These are phyloP conservation scores for Lordiphosa andalusiaca DNA, from an alignment of 2,888 invertebrate species.

Conservation along the genomic window DNA sequence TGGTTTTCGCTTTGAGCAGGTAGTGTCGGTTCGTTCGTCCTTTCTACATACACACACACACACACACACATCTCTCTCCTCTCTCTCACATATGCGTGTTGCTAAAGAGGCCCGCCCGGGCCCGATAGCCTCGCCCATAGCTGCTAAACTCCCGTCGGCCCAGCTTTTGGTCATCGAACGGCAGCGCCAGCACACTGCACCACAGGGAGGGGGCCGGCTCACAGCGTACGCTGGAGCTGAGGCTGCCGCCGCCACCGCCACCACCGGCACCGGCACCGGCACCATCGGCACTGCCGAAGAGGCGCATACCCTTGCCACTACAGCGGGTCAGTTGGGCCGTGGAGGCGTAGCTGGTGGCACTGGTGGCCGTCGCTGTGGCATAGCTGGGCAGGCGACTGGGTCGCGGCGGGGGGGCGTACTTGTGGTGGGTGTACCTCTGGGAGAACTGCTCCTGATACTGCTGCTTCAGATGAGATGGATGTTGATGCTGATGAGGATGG, in stretches of 20 bases:
- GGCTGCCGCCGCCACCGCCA: conserved; percentile 43
- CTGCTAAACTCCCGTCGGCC: conserved; percentile 88
- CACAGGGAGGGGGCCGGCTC: conserved; percentile 87
- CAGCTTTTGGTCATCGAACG: conserved; percentile 95
- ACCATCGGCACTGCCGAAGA: conserved; percentile 32
- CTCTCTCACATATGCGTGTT: conserved; percentile 82
- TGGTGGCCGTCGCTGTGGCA: conserved; percentile 65
- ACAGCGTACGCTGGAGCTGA: conserved; percentile 59
- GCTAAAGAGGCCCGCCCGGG: conserved; percentile 94
- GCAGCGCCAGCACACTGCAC: conserved; percentile 94
- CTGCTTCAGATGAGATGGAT: conserved; percentile 12
- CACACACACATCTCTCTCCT: conserved; percentile 3
- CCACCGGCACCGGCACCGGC: no score
- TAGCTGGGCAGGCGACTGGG: conserved; percentile 58
- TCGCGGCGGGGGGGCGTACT: conserved; percentile 17
- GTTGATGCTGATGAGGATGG: conserved; percentile 16
- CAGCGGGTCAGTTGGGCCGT: conserved; percentile 61
- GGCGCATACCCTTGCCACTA: conserved; percentile 34
- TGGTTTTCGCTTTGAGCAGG: conserved; percentile 9
- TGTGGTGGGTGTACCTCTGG: conserved; percentile 11
- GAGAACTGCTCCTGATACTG: conserved; percentile 3
- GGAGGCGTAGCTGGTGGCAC: conserved; percentile 66
- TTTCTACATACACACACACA: conserved; percentile 16
- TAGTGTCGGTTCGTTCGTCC: conserved; percentile 19
- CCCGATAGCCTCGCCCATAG: conserved; percentile 83